Percentiles rank a stretch among this genome's conserved stretches.
Evolutionary conservation across 2,888 invertebrate species (phyloP).

Genomic region (Acanthopleura granulata): DNA sequence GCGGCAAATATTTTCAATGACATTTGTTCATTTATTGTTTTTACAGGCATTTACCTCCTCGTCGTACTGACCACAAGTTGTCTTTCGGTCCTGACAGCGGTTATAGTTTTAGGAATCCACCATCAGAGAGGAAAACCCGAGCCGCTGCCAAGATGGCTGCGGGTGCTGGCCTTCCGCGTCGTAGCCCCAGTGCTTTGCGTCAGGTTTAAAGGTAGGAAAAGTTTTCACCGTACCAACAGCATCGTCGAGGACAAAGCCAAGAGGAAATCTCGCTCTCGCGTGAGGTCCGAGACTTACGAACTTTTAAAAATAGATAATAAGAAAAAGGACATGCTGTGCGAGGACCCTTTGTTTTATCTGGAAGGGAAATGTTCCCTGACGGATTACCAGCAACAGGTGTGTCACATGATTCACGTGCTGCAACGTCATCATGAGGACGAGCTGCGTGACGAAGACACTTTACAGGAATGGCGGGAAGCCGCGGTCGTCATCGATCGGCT

Average conservation of each 20-base stretch:
- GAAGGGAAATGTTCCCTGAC: not conserved
- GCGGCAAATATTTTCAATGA: too few relatives aligned
- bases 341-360: not conserved
- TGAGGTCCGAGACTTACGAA: constrained; percentile 11
- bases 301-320: constrained; percentile 17
- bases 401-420: constrained; percentile 45
- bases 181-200: constrained; percentile 39
- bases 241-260: not conserved
- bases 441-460: constrained; percentile 44
- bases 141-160: constrained; percentile 51
- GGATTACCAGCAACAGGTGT: constrained; percentile 32
- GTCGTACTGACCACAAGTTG: constrained; percentile 63
- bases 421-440: constrained; percentile 46
- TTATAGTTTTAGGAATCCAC: constrained; percentile 61
- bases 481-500: constrained; percentile 56
- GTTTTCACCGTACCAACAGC: too few relatives aligned
- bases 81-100: constrained; percentile 62
- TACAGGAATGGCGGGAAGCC: constrained; percentile 56
- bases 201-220: not conserved
- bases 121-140: constrained; percentile 55
- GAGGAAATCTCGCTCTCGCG: constrained; percentile 11
- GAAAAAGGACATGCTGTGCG: not conserved
- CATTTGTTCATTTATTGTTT: not conserved
- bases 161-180: constrained; percentile 43
- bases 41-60: constrained; percentile 64